These are phyloP conservation scores for Hypothenemus hampei DNA, from an alignment of 1,140 invertebrate species.

Conservation along the genomic window DNA sequence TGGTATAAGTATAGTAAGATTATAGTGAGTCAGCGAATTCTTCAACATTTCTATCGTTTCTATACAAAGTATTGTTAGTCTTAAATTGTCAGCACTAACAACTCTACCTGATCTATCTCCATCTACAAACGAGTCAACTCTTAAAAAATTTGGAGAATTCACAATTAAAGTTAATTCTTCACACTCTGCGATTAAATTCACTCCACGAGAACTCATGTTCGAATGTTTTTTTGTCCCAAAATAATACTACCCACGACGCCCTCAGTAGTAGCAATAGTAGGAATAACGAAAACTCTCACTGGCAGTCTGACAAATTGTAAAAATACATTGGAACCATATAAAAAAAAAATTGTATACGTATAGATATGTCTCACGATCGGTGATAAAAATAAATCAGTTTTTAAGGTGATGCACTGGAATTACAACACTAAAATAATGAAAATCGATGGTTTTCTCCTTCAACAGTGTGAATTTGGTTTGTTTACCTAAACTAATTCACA, in stretches of 20 bases:
- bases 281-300: too few relatives aligned
- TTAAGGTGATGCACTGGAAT: too few relatives aligned
- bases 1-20: not conserved
- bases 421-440: too few relatives aligned
- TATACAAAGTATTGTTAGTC: not conserved
- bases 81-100: not conserved
- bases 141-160: constrained; percentile 33
- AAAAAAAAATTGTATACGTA: not conserved
- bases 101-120: constrained; percentile 29
- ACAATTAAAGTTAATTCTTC: constrained; percentile 24
- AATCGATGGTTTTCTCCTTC: too few relatives aligned
- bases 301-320: not conserved
- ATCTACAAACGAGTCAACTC: constrained; percentile 37
- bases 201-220: constrained; percentile 36
- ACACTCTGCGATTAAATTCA: constrained; percentile 23
- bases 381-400: too few relatives aligned
- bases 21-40: not conserved
- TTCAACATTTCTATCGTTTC: not conserved
- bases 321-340: not conserved
- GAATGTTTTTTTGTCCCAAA: not conserved
- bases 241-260: too few relatives aligned
- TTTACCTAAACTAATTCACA: too few relatives aligned
- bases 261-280: too few relatives aligned
- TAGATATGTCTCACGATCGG: too few relatives aligned
- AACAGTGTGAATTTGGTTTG: too few relatives aligned